Evolutionary conservation across 2,113 vertebrate genomes (phyloP), one percentile per base, ranked within the genome.

Genomic region (Gavialis gangeticus): DNA sequence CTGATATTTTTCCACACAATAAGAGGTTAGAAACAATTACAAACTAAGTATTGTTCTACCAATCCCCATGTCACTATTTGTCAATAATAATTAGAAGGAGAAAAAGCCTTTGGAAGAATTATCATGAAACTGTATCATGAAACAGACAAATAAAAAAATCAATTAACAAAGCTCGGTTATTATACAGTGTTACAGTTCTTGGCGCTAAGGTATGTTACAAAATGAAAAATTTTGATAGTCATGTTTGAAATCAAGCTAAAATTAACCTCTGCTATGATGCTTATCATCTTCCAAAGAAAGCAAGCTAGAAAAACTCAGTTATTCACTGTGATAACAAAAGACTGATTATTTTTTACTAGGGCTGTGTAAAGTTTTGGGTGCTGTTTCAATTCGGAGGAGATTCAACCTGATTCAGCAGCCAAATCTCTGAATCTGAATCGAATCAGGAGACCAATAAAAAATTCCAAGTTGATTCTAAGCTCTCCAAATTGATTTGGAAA

Each of bases 21-120:
- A 90, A 1, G 4, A 97, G 90, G 89, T 91, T 71, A 73, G 82
- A 80, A 91, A 94, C 92, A 83, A 75, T 94, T 89, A 96, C 79
- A 96, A 96, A 96, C 91, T 16, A 73, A 96, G 85, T 83, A 21
- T 80, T 87, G 66, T 76, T 87, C 80, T 93, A 95, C 85, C 95
- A 92, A 64, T 90, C 91, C 88, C 60, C 95, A 69, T 69, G 67
- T 71, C 58, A 58, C 59, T n/a, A 87, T n/a, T 37, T 67, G 34
- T 25, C 83, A 92, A 60, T n/a, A 88, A 86, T 6, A 91, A 85
- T 81, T 67, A 80, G 84, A 46, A 58, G 75, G 75, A 87, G 34
- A 90, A 95, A 96, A 91, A 55, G 79, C 76, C 91, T 76, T 67
- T 1, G n/a, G 62, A 25, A 93, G 75, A 54, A 57, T 59, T 82